Percentiles rank a stretch among this genome's conserved stretches.
phyloP scores from a whole-genome alignment of 2,888 invertebrate genomes.

The Sinodicranocentrus sp. region DNA sequence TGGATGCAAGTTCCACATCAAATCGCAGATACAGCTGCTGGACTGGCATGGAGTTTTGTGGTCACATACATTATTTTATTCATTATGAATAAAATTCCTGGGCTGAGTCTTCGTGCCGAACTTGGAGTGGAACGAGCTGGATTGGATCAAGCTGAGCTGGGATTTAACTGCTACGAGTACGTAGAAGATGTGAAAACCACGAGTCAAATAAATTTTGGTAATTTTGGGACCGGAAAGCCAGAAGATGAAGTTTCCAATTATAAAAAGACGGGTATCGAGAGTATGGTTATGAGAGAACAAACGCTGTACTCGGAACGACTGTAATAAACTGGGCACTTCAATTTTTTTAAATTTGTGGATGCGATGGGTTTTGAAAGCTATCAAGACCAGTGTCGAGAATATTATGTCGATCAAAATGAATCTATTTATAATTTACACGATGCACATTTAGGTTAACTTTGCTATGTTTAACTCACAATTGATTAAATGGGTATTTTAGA shows the following conservation, averaged over 20 bases:
- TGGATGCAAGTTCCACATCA: constrained; percentile 74
- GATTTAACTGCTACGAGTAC: constrained; percentile 73
- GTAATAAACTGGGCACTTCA: neutral
- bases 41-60: constrained; percentile 70
- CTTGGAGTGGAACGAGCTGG: constrained; percentile 66
- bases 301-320: constrained; percentile 25
- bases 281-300: constrained; percentile 48
- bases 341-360: neutral
- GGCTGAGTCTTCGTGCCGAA: constrained; percentile 68
- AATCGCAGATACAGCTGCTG: constrained; percentile 70
- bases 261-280: constrained; percentile 38
- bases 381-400: too few relatives aligned
- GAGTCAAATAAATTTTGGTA: constrained; percentile 39
- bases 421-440: neutral
- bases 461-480: neutral
- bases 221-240: constrained; percentile 38
- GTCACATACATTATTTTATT: constrained; percentile 69
- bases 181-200: constrained; percentile 59
- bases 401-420: neutral
- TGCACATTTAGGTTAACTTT: neutral
- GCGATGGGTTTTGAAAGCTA: neutral
- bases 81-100: constrained; percentile 73
- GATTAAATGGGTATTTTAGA: neutral
- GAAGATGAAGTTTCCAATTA: constrained; percentile 30
- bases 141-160: constrained; percentile 72